phyloP scores from a whole-genome alignment of 64 coral and sea anemone genomes.

The Stichodactyla mertensii region DNA sequence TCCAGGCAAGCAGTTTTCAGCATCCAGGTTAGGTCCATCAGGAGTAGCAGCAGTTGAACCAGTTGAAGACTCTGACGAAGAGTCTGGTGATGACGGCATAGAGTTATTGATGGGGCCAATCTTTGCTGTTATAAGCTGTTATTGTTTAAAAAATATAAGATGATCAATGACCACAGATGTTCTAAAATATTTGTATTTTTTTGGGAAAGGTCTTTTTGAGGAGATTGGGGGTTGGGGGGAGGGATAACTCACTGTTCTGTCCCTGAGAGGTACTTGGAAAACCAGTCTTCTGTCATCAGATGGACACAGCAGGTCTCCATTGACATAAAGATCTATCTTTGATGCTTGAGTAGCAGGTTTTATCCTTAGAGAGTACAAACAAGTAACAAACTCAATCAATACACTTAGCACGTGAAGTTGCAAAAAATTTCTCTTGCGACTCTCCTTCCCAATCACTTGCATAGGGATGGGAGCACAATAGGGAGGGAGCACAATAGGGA shows the following conservation, averaged over 20 bases:
- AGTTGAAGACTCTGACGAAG: slow-evolving; percentile 92
- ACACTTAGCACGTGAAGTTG: background rate
- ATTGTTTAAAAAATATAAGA: background rate
- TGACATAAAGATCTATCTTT: slow-evolving; percentile 94
- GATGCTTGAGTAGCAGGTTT: slow-evolving; percentile 70
- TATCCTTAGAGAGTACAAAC: slow-evolving; percentile 40
- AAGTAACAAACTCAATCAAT: background rate
- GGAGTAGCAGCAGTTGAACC: slow-evolving; percentile 71
- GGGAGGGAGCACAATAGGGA: no score
- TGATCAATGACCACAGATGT: background rate
- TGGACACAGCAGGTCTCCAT: slow-evolving; percentile 86
- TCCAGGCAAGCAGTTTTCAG: slow-evolving; percentile 90
- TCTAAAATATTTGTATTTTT: background rate
- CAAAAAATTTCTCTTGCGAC: background rate
- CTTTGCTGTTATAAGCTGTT: slow-evolving; percentile 94
- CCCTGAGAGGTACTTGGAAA: slow-evolving; percentile 79
- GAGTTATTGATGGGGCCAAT: slow-evolving; percentile 81
- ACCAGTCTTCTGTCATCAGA: slow-evolving; percentile 94
- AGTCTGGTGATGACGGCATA: slow-evolving; percentile 98
- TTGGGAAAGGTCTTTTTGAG: no score
- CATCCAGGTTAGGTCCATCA: slow-evolving; percentile 94
- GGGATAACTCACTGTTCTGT: slow-evolving; percentile 74
- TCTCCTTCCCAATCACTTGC: no score
- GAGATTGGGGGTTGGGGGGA: background rate
- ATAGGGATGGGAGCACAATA: no score